Conservation (phyloP, 1,140 invertebrate genomes). For the Neuroterus valhalla region DNA sequence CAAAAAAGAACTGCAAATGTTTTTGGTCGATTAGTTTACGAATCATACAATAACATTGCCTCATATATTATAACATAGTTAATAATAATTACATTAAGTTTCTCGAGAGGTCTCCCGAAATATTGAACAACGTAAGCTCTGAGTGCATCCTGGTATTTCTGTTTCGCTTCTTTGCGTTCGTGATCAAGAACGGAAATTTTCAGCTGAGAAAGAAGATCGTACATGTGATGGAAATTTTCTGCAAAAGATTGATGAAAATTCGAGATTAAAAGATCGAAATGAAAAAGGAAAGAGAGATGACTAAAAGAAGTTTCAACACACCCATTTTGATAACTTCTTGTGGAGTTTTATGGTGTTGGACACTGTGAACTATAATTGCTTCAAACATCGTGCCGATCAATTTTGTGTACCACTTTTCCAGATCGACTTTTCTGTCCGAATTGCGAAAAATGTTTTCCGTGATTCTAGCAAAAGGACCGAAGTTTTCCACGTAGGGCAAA, state of each 20-base stretch:
- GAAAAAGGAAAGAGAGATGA: background rate
- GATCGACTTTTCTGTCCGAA: slow-evolving; percentile 92
- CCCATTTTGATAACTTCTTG: slow-evolving; percentile 95
- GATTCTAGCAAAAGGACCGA: slow-evolving; percentile 90
- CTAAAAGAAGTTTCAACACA: slow-evolving; percentile 61
- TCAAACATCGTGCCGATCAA: slow-evolving; percentile 92
- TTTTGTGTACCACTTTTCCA: slow-evolving; percentile 96
- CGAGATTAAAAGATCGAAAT: no score
- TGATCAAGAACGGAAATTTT: slow-evolving; percentile 94
- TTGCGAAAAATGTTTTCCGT: slow-evolving; percentile 92
- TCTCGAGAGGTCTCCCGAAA: slow-evolving; percentile 96
- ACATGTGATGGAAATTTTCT: slow-evolving; percentile 98
- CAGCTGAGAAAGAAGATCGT: slow-evolving; percentile 89
- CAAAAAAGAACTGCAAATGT: slow-evolving; percentile 90
- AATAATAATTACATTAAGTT: slow-evolving; percentile 87
- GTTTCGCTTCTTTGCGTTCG: slow-evolving; percentile 93
- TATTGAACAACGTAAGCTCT: slow-evolving; percentile 94
- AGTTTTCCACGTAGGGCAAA: slow-evolving; percentile 92
- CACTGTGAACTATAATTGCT: slow-evolving; percentile 86
- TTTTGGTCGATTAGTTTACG: background rate
- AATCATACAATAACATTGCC: background rate
- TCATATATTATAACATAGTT: background rate
- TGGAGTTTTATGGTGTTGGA: slow-evolving; percentile 94
- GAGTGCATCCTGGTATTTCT: slow-evolving; percentile 92
- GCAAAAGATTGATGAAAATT: no score